These are phyloP conservation scores for Setipinna tenuifilis DNA, from an alignment of 2,797 vertebrate genomes.

Conservation along the genomic window DNA sequence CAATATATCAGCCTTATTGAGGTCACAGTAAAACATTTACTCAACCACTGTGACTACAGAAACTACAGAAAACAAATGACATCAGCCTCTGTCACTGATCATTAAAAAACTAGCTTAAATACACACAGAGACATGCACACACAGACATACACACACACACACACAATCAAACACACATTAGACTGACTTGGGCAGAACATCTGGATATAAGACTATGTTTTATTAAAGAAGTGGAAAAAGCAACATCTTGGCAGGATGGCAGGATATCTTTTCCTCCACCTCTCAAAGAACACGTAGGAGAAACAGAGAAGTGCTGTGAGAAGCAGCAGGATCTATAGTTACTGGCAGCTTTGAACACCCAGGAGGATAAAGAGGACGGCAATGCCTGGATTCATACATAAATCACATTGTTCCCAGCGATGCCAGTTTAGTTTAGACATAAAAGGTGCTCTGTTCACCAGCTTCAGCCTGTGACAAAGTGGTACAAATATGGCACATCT, in stretches of 20 bases:
- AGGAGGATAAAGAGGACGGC: background rate
- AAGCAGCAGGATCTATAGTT: background rate
- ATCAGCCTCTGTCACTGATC: background rate
- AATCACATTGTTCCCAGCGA: background rate
- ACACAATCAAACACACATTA: background rate
- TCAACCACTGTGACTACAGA: background rate
- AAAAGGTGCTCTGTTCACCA: background rate
- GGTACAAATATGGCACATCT: slow-evolving; percentile 6
- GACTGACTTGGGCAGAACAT: background rate
- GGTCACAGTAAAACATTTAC: background rate
- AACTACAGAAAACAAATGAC: background rate
- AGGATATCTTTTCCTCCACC: background rate
- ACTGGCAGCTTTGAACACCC: background rate
- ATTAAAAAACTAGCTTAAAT: background rate
- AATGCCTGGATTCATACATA: background rate
- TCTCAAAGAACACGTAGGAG: background rate
- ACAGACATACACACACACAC: background rate
- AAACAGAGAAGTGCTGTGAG: too few species aligned
- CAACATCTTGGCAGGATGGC: background rate
- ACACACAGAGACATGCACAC: background rate
- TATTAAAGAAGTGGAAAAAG: too few species aligned
- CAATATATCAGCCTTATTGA: background rate
- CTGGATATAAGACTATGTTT: background rate
- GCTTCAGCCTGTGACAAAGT: background rate
- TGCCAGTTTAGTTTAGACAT: background rate